Conservation (phyloP, 2,113 vertebrate genomes). For the Scomber scombrus region DNA sequence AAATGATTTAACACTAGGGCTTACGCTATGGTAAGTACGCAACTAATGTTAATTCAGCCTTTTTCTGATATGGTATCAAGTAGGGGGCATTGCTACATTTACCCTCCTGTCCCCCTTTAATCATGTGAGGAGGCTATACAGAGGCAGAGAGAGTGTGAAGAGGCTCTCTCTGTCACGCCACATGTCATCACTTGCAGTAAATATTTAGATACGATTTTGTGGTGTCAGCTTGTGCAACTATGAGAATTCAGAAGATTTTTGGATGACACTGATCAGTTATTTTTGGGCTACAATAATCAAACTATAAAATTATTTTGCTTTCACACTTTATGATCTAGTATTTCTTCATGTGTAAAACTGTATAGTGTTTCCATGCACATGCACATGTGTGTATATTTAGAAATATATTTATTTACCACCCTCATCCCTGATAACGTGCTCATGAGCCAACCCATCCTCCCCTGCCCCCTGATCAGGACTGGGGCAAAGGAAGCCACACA, state of each 20-base stretch:
- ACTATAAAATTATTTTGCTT: neutral
- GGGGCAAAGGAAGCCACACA: slow-evolving; percentile 48
- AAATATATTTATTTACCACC: slow-evolving; percentile 62
- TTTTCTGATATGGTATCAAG: slow-evolving; percentile 71
- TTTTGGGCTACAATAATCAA: neutral
- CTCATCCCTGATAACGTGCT: slow-evolving; percentile 66
- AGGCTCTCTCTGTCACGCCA: slow-evolving; percentile 41
- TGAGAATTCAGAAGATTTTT: neutral
- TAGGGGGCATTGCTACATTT: slow-evolving; percentile 53
- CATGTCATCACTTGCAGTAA: slow-evolving; percentile 4
- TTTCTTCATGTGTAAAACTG: neutral
- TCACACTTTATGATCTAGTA: neutral
- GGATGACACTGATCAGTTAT: neutral
- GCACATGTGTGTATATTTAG: slow-evolving; percentile 7
- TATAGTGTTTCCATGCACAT: neutral
- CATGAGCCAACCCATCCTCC: slow-evolving; percentile 38
- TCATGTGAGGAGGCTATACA: neutral
- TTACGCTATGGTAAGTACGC: slow-evolving; percentile 73
- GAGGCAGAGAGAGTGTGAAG: neutral
- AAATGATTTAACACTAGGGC: slow-evolving; percentile 77
- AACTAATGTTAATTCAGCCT: slow-evolving; percentile 80
- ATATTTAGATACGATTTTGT: slow-evolving; percentile 14
- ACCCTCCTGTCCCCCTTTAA: slow-evolving; percentile 44
- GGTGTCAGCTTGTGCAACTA: neutral
- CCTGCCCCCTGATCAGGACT: slow-evolving; percentile 36